Base-by-base conservation (phyloP, 2,797 vertebrate species). In the Austrolebias charrua region DNA sequence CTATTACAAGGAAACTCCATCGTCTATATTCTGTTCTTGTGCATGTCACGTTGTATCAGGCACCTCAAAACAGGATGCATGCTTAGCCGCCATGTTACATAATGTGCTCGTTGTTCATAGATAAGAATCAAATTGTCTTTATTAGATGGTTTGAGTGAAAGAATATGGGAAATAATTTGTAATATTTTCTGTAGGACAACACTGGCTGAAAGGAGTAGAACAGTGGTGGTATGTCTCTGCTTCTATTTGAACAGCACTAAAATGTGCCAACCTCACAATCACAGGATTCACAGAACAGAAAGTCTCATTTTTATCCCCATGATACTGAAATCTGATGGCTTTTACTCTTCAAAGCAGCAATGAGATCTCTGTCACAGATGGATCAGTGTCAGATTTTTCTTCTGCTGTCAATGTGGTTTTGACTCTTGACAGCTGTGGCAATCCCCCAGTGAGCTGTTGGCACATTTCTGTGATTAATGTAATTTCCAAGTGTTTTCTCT, bases 241-340 rank as follows among this genome's bases (percentile, higher is more conserved):
- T 68, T 70, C 63, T 73, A 62, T 84, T 86, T 71, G 78, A 82
- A 79, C 61, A 52, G 67, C 19, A 69, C 20, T 76, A 55, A 38
- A 62, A 49, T 63, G 71, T 81, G 67, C 73, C 75, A 76, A 60
- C 61, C 71, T 63, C 67, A 55, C 73, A 69, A 69, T 76, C 56
- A 60, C 43, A 78, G 72, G 77, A 78, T 82, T 78, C 81, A 69
- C 70, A 66, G 63, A 83, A 81, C 71, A 75, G 18, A 81, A 63
- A 82, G 77, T 73, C 65, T 74, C 8, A 42, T 57, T 74, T 82
- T 76, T 71, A 65, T 74, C 66, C 71, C 45, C 45, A 35, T 7
- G 63, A 35, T 67, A 76, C 67, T 65, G 45, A 59, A 72, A 63
- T 76, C 59, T 75, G 76, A 80, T 78, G 78, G 63, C 63, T 82